Conservation (phyloP, 1,140 invertebrate species). For the Pseudomyrmex dendroicus region DNA sequence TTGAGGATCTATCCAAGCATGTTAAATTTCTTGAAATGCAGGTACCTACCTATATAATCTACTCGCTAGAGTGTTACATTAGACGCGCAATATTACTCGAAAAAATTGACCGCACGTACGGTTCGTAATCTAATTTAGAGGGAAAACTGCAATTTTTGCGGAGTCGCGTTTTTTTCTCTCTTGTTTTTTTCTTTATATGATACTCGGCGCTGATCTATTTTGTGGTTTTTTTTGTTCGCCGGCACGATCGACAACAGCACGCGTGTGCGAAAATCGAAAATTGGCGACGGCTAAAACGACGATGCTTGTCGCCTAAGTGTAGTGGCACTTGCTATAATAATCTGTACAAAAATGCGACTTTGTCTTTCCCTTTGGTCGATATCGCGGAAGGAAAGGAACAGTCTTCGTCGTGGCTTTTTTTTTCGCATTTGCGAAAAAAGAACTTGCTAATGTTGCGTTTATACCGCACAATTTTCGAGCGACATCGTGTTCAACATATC, state of each 20-base stretch:
- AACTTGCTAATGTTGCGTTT: slow-evolving; percentile 8
- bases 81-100: slow-evolving; percentile 78
- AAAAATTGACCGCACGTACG: slow-evolving; percentile 67
- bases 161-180: slow-evolving; percentile 36
- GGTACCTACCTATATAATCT: slow-evolving; percentile 82
- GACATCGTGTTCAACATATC: slow-evolving; percentile 13
- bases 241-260: slow-evolving; percentile 46
- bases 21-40: slow-evolving; percentile 83
- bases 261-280: not conserved
- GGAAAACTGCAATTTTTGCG: slow-evolving; percentile 57
- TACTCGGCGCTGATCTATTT: slow-evolving; percentile 53
- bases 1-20: slow-evolving; percentile 83
- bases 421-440: slow-evolving; percentile 40
- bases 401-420: slow-evolving; percentile 44
- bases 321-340: slow-evolving; percentile 8
- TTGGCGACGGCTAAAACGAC: slow-evolving; percentile 26
- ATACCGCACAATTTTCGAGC: slow-evolving; percentile 10
- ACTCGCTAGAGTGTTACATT: slow-evolving; percentile 79
- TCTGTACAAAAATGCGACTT: slow-evolving; percentile 52
- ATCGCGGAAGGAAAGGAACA: slow-evolving; percentile 53
- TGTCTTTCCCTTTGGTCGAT: slow-evolving; percentile 51
- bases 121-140: slow-evolving; percentile 57
- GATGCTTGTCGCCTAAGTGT: not conserved
- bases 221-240: not conserved
- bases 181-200: slow-evolving; percentile 22